These are phyloP conservation scores for Ernsta delagoae DNA, from an alignment of 2,888 invertebrate genomes.

Conservation along the genomic window DNA sequence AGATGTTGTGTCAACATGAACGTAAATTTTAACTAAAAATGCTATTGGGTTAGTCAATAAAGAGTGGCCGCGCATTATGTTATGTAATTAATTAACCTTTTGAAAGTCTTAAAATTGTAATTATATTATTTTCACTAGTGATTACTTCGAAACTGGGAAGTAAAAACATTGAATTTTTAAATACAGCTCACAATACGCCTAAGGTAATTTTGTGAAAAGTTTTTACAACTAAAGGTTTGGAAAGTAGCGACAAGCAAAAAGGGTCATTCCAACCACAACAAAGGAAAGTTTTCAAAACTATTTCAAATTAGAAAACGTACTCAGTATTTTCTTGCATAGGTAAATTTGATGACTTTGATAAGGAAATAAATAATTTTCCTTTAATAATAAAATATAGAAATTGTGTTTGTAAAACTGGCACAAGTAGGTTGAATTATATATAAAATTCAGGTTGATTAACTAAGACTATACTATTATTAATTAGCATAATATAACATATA, in stretches of 20 bases:
- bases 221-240: background rate
- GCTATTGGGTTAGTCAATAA: no score
- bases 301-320: background rate
- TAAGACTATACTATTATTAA: no score
- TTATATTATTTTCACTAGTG: conserved; percentile 21
- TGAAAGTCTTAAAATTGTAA: conserved; percentile 12
- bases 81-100: conserved; percentile 35
- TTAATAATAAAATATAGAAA: no score
- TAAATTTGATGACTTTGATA: no score
- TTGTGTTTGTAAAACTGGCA: no score
- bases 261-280: background rate
- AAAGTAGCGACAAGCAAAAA: background rate
- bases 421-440: no score
- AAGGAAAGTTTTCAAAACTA: background rate
- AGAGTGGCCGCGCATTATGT: background rate
- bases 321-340: no score
- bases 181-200: background rate
- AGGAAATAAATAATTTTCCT: no score
- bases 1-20: conserved; percentile 32
- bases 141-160: conserved; percentile 2
- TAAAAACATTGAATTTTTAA: conserved; percentile 2
- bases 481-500: no score
- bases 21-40: conserved; percentile 24
- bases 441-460: no score
- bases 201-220: background rate